phyloP scores from a whole-genome alignment of 2,113 vertebrate species.

The Brachypteracias leptosomus region DNA sequence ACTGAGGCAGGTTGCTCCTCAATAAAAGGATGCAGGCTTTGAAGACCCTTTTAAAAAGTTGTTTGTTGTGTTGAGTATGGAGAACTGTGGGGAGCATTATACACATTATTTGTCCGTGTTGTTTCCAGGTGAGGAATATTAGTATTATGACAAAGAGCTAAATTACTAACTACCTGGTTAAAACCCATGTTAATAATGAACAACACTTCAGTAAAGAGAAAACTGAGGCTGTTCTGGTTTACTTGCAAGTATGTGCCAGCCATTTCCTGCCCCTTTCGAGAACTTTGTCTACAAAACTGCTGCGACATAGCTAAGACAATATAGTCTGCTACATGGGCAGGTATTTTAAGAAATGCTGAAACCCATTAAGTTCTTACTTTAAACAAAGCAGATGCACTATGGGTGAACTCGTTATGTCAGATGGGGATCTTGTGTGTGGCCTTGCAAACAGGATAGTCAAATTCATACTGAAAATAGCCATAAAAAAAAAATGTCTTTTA shows the following conservation, averaged over 20 bases:
- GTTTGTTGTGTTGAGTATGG: not conserved
- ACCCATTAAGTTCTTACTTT: not conserved
- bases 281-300: not conserved
- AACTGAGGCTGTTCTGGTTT: not conserved
- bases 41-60: not conserved
- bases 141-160: not conserved
- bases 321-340: not conserved
- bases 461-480: not conserved
- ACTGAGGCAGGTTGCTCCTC: not conserved
- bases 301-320: not conserved
- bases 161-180: not conserved
- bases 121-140: not conserved
- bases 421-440: not conserved
- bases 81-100: not conserved
- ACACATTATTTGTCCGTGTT: accelerated
- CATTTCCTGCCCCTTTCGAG: not conserved
- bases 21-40: not conserved
- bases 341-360: not conserved
- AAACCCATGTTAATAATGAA: accelerated
- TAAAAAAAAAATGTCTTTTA: not conserved
- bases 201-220: not conserved
- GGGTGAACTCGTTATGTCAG: not conserved
- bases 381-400: not conserved
- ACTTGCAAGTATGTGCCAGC: not conserved
- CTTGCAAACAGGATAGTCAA: not conserved